phyloP scores from a whole-genome alignment of 2,888 invertebrate genomes.

The Alloplasta piceator region DNA sequence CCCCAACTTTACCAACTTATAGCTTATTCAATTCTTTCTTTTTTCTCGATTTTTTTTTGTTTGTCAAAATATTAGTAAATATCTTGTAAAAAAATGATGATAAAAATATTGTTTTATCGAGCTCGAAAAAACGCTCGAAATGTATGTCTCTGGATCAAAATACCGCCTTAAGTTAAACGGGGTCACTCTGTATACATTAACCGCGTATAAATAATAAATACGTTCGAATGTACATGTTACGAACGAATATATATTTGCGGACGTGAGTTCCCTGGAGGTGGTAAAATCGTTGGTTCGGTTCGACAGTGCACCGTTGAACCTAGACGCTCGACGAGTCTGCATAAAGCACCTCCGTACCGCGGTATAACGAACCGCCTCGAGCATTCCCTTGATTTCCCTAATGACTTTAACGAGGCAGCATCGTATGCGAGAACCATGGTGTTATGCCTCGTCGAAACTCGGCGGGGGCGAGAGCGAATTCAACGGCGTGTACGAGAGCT shows the following conservation, averaged over 20 bases:
- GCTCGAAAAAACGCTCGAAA: no score
- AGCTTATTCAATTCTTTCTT: no score
- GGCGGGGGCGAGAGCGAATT: slow-evolving; percentile 7
- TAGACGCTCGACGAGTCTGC: neutral
- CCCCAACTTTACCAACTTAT: no score
- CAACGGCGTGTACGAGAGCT: slow-evolving; percentile 30
- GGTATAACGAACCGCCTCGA: slow-evolving; percentile 61
- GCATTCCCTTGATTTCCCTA: slow-evolving; percentile 70
- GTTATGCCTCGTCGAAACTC: slow-evolving; percentile 45
- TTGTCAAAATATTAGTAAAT: no score
- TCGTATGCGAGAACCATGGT: slow-evolving; percentile 47
- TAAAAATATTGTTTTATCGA: no score
- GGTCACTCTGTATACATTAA: neutral
- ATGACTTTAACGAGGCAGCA: slow-evolving; percentile 69
- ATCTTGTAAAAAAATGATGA: no score
- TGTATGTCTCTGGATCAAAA: no score
- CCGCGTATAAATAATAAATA: neutral
- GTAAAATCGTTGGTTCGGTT: slow-evolving; percentile 31
- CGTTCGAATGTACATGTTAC: slow-evolving; percentile 1
- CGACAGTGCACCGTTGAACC: slow-evolving; percentile 17
- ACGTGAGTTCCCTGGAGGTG: slow-evolving; percentile 43
- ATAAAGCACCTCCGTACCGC: slow-evolving; percentile 5
- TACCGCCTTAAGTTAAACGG: no score
- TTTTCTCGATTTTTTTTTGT: no score
- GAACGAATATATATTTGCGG: slow-evolving; percentile 4